phyloP scores from a whole-genome alignment of 2,113 vertebrate genomes.

The Puffinus mauretanicus region DNA sequence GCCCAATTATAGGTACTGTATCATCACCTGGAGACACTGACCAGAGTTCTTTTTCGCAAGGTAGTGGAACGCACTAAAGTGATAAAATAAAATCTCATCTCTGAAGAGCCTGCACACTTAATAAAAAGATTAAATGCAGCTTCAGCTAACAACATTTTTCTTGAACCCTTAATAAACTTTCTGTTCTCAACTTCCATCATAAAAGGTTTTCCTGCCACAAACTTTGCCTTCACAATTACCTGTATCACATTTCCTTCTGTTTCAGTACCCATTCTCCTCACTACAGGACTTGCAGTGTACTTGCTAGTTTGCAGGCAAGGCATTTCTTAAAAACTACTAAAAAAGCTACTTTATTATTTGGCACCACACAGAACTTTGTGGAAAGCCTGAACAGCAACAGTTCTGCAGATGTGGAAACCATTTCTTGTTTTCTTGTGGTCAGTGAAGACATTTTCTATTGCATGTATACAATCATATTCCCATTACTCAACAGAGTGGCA shows the following conservation, averaged over 20 bases:
- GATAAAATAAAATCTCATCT: background rate
- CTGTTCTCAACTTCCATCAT: background rate
- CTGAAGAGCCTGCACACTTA: background rate
- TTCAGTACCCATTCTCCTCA: background rate
- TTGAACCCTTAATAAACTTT: background rate
- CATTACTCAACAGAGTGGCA: background rate
- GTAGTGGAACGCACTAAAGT: background rate
- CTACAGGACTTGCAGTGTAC: background rate
- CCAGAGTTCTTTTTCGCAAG: background rate
- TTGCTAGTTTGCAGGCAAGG: background rate
- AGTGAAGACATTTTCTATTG: background rate
- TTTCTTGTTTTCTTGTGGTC: background rate
- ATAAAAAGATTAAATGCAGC: background rate
- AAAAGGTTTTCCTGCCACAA: background rate
- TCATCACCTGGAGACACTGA: background rate
- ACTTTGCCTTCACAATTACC: background rate
- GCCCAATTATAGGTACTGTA: background rate
- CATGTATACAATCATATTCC: background rate
- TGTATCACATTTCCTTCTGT: background rate
- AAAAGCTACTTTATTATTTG: background rate
- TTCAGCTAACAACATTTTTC: background rate
- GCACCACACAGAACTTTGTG: background rate
- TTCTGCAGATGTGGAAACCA: background rate
- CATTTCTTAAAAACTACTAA: background rate
- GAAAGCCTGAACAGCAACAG: background rate